Evolutionary conservation across 2,888 invertebrate species (phyloP), one percentile per base, ranked within the genome.

Genomic region (Lycocerus yunnanus): DNA sequence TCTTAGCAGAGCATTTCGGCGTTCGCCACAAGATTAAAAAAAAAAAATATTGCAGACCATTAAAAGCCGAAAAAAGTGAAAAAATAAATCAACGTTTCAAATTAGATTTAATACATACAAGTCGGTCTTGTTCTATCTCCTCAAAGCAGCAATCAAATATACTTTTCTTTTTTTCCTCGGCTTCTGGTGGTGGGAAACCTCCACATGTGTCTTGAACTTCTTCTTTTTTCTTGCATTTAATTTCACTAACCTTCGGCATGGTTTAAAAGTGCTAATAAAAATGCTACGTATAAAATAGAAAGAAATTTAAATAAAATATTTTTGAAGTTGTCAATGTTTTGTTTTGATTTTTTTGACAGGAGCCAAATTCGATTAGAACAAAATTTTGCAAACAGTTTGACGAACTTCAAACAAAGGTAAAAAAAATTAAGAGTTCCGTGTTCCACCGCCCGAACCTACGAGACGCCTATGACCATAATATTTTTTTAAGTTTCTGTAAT

Each of bases 211-310:
- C 58, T 63, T 13, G 1, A n/a, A 14, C n/a, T 9, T 11, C 13
- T 24, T 58, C 24, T 21, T 72, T 68, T 58, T 71, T 71, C 60
- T 60, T 71, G 24, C 72, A 72, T 68, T 72, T 72, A 58, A 72
- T 72, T 68, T 72, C 72, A 15, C 14, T 27, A 14, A 16, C 68
- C 63, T 59, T 68, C 5, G n/a, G n/a, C 43, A 43, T 43, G 4
- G 43, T 43, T n/a, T 43, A 43, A 43, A 43, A n/a, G 13, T 43
- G n/a, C 2, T 5, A 8, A 6, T n/a, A 43, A 43, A 43, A 43
- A 43, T 5, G n/a, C 43, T 8, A 43, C 1, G n/a, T 43, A 43
- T n/a, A 43, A 43, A 43, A 43, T 43, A 43, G n/a, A 43, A 43
- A 43, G n/a, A n/a, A 43, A 43, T 43, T 43, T n/a, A 43, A 43